phyloP scores from a whole-genome alignment of 2,797 vertebrate genomes.

The Agapornis canus region DNA sequence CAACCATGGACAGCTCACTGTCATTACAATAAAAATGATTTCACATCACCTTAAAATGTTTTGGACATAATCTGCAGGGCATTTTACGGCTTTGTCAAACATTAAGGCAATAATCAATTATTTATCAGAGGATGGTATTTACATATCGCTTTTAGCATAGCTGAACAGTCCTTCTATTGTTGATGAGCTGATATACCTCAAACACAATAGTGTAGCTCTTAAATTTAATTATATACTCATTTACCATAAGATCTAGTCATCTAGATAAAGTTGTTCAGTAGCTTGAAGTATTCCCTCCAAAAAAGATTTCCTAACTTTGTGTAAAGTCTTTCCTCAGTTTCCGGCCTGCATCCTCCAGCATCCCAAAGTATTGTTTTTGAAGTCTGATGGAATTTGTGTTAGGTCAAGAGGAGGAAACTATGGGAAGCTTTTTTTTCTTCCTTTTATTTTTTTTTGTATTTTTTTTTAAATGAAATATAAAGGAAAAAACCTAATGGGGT shows the following conservation, averaged over 20 bases:
- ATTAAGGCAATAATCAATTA: conserved; percentile 74
- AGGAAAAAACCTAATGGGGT: conserved; percentile 68
- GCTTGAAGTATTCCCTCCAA: conserved; percentile 66
- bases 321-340: conserved; percentile 80
- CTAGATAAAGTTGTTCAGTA: conserved; percentile 68
- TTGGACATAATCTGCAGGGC: conserved; percentile 60
- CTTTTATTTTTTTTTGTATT: background rate
- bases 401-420: conserved; percentile 82
- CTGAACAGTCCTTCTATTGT: conserved; percentile 53
- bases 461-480: conserved; percentile 52
- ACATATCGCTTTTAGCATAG: conserved; percentile 66
- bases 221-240: conserved; percentile 75
- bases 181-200: conserved; percentile 59
- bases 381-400: conserved; percentile 83
- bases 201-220: conserved; percentile 55
- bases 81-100: conserved; percentile 75
- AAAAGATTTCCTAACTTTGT: conserved; percentile 81
- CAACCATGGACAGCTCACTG: conserved; percentile 68
- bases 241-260: conserved; percentile 70
- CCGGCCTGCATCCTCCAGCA: conserved; percentile 82
- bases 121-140: conserved; percentile 73
- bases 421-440: conserved; percentile 42
- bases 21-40: conserved; percentile 72
- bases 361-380: conserved; percentile 83
- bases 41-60: conserved; percentile 66